A percentile compares a stretch with the other conserved stretches of the same genome.
These are phyloP conservation scores for Anas platyrhynchos DNA, from an alignment of 2,113 vertebrate genomes.

Conservation along the genomic window DNA sequence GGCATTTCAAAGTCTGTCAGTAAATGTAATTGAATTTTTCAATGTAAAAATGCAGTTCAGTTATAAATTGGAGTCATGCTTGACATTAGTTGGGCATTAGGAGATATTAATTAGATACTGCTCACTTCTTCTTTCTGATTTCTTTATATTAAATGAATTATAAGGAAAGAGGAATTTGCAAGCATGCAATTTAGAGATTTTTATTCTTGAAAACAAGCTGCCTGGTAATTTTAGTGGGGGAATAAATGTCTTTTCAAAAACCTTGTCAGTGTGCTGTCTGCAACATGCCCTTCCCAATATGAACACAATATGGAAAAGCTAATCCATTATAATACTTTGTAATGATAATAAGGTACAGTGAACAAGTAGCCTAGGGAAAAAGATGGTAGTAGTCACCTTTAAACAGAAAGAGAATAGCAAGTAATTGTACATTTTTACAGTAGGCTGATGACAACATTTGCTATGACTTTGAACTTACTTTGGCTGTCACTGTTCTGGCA, in stretches of 20 bases:
- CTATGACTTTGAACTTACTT: constrained; percentile 81
- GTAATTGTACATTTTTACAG: constrained; percentile 78
- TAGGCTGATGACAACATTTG: constrained; percentile 75
- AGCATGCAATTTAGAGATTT: constrained; percentile 72
- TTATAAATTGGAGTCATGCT: constrained; percentile 76
- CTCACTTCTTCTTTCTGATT: constrained; percentile 51
- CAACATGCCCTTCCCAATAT: constrained; percentile 67
- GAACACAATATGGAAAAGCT: constrained; percentile 75
- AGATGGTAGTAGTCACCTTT: constrained; percentile 76
- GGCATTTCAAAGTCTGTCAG: constrained; percentile 80
- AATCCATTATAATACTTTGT: constrained; percentile 78
- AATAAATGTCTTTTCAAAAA: constrained; percentile 71
- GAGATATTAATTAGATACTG: constrained; percentile 78
- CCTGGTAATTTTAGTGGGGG: constrained; percentile 64
- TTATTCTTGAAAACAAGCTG: constrained; percentile 71
- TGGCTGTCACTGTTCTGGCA: constrained; percentile 71
- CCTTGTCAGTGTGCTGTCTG: constrained; percentile 70
- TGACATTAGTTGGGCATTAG: constrained; percentile 78
- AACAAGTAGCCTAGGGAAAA: constrained; percentile 79
- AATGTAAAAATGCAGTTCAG: constrained; percentile 77
- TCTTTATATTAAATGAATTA: constrained; percentile 73
- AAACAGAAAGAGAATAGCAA: constrained; percentile 75
- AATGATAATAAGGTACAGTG: constrained; percentile 77
- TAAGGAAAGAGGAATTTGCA: constrained; percentile 63
- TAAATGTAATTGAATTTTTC: constrained; percentile 81